phyloP scores from a whole-genome alignment of 2,113 vertebrate genomes.

The Takifugu flavidus region DNA sequence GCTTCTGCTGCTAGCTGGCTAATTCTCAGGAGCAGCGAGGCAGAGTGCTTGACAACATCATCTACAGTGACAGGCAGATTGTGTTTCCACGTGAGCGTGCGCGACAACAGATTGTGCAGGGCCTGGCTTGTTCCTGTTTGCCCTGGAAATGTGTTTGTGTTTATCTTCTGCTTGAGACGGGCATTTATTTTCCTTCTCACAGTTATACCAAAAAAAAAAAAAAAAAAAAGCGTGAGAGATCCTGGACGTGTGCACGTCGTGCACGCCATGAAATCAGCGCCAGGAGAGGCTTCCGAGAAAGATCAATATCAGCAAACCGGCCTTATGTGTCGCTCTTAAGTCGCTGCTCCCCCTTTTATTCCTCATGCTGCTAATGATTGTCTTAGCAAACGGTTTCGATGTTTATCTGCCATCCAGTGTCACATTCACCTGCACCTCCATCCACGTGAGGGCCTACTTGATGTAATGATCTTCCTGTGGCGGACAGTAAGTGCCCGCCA shows the following conservation, averaged over 20 bases:
- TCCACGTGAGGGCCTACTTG: slow-evolving; percentile 15
- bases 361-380: slow-evolving; percentile 50
- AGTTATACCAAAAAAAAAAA: slow-evolving; percentile 39
- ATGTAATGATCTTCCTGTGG: background rate
- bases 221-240: slow-evolving; percentile 33
- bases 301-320: slow-evolving; percentile 72
- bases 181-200: slow-evolving; percentile 50
- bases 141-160: slow-evolving; percentile 70
- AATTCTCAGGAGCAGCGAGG: slow-evolving; percentile 67
- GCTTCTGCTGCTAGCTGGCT: slow-evolving; percentile 56
- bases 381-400: slow-evolving; percentile 65
- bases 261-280: slow-evolving; percentile 62
- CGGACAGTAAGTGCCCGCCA: background rate
- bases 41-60: slow-evolving; percentile 74
- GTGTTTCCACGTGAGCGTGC: slow-evolving; percentile 74
- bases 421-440: slow-evolving; percentile 10
- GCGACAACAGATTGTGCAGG: slow-evolving; percentile 69
- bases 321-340: slow-evolving; percentile 71
- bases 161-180: slow-evolving; percentile 60
- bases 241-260: slow-evolving; percentile 52
- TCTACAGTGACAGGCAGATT: slow-evolving; percentile 76
- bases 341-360: slow-evolving; percentile 53
- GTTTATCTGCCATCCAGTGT: slow-evolving; percentile 44
- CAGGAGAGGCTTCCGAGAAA: slow-evolving; percentile 66
- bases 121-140: slow-evolving; percentile 60